Evolutionary conservation across 2,888 invertebrate species (phyloP), one percentile per base, ranked within the genome.

Genomic region (Lepidochitona cinerea): DNA sequence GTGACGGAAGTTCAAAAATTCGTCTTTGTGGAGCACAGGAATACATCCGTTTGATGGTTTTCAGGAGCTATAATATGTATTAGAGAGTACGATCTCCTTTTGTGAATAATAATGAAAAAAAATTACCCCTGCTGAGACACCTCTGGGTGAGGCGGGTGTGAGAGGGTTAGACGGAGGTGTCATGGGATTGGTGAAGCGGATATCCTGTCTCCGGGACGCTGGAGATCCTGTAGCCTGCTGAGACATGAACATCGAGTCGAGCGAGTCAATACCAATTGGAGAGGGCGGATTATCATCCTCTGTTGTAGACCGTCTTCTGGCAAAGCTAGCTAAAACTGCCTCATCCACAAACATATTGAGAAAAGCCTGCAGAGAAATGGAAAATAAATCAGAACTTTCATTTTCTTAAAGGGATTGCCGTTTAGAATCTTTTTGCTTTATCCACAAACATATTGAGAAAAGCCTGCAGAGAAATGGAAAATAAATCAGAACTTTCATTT

Each of bases 231-330:
- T 77, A 53, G 81, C 71, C 41, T 81, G 79, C 59, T 84, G 83
- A n/a, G 88, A 83, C 79, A 91, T 81, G 77, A 90, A 93, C 82
- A 93, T 94, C 59, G 59, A 59, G 90, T 96, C 96, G 75, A 88
- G 82, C 37, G 86, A 76, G 74, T 90, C 89, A 89, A 96, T 94
- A 0, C 96, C 94, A 84, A 97, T 94, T 0, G 98, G 98, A 0
- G 97, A 97, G 0, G 97, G 96, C 0, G 98, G 98, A 92, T 98
- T 97, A 88, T 98, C 98, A 87, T 98, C 98, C 89, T 98, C 98
- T 1, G 96, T 96, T 82, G 97, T 94, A 0, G 97, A 95, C 74
- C 95, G 92, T 0, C 94, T 91, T n/a, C 95, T 92, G 37, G 87
- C 84, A 82, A 94, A 95, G 54, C 95, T 94, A 12, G 96, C 95